A percentile compares a stretch with the other conserved stretches of the same genome.
Conservation (phyloP, 2,888 invertebrate species). For the Diachrysia chrysitis region DNA sequence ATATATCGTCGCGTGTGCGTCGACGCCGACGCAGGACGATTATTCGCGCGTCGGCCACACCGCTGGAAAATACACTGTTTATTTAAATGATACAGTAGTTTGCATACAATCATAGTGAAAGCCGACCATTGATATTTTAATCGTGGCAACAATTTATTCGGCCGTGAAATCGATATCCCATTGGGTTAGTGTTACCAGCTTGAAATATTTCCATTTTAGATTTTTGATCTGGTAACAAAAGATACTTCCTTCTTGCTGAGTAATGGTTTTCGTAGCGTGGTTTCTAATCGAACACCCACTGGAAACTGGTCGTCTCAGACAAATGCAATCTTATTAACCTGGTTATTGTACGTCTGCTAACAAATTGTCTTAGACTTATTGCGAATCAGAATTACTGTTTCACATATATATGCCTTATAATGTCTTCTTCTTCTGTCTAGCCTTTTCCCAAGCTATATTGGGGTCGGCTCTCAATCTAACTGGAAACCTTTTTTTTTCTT, state of each 20-base stretch:
- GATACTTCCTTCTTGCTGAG: slow-evolving; percentile 46
- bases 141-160: slow-evolving; percentile 76
- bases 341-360: slow-evolving; percentile 2
- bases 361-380: neutral
- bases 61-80: slow-evolving; percentile 47
- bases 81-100: slow-evolving; percentile 70
- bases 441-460: too few relatives aligned
- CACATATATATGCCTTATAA: neutral
- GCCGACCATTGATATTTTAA: slow-evolving; percentile 85
- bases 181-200: slow-evolving; percentile 50
- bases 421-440: too few relatives aligned
- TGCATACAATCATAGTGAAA: slow-evolving; percentile 88
- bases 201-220: slow-evolving; percentile 54
- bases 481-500: too few relatives aligned
- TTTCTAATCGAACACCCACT: slow-evolving; percentile 54
- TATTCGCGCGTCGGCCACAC: slow-evolving; percentile 35
- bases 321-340: slow-evolving; percentile 2
- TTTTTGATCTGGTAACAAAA: slow-evolving; percentile 49
- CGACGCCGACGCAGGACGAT: slow-evolving; percentile 29
- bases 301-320: neutral
- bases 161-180: slow-evolving; percentile 79
- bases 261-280: slow-evolving; percentile 36
- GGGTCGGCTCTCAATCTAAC: too few relatives aligned
- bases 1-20: slow-evolving; percentile 49
- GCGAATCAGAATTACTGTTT: neutral